These are phyloP conservation scores for Microchrysa polita DNA, from an alignment of 2,888 invertebrate species.

Conservation along the genomic window DNA sequence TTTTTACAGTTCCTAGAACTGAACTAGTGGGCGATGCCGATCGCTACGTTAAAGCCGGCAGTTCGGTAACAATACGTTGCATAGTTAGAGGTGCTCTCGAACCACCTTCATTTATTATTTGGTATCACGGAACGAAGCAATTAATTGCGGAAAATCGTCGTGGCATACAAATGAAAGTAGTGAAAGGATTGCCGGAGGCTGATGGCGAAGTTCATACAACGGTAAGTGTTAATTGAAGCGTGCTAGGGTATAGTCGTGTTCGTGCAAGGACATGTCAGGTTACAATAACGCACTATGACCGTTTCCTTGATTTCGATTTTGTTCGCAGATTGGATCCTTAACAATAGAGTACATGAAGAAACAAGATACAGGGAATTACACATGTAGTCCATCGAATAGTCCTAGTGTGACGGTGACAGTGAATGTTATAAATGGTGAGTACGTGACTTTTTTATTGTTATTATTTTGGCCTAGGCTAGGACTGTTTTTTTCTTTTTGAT, in stretches of 20 bases:
- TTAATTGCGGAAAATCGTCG: constrained; percentile 60
- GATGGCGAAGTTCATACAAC: constrained; percentile 62
- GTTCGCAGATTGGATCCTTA: constrained; percentile 63
- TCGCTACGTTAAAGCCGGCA: constrained; percentile 90
- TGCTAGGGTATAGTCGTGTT: too few species aligned
- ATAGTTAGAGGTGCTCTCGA: constrained; percentile 90
- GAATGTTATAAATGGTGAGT: constrained; percentile 88
- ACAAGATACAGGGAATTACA: constrained; percentile 79
- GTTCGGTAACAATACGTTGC: constrained; percentile 87
- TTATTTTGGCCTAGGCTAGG: too few species aligned
- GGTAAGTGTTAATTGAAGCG: constrained; percentile 57
- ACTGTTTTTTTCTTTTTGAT: too few species aligned
- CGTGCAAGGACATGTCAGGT: too few species aligned
- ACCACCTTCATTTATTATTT: constrained; percentile 92
- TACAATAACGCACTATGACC: too few species aligned
- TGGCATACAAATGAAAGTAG: constrained; percentile 63
- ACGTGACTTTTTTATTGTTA: not conserved
- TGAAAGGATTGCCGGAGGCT: constrained; percentile 56
- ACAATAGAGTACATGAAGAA: constrained; percentile 65
- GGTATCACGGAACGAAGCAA: constrained; percentile 76
- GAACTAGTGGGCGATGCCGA: constrained; percentile 90
- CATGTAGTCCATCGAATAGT: constrained; percentile 93
- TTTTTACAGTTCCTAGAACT: constrained; percentile 84
- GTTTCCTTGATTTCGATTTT: not conserved
- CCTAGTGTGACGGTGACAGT: constrained; percentile 89